Percentiles rank a stretch among this genome's conserved stretches.
Evolutionary conservation across 2,888 invertebrate genomes (phyloP).

Genomic region (Habrosyne pyritoides): DNA sequence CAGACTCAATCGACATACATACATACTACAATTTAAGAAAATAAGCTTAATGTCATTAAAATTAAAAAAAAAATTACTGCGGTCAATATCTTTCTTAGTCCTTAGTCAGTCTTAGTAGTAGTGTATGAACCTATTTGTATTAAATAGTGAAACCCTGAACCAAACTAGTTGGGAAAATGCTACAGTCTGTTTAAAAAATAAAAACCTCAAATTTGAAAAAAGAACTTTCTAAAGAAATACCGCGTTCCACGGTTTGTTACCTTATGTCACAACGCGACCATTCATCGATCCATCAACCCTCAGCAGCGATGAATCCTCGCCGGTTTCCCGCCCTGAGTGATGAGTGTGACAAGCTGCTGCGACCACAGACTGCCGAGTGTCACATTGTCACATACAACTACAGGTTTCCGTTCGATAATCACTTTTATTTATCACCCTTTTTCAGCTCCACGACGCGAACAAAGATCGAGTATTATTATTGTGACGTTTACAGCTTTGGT

Average conservation of each 20-base stretch:
- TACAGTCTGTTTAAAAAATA: neutral
- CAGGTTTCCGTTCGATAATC: conserved; percentile 52
- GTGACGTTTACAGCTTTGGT: conserved; percentile 15
- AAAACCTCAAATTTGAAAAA: neutral
- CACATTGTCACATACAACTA: conserved; percentile 49
- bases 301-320: neutral
- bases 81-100: no score
- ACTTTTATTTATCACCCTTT: conserved; percentile 57
- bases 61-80: no score
- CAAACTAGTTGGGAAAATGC: no score
- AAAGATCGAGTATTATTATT: conserved; percentile 26
- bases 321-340: conserved; percentile 12
- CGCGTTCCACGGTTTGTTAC: neutral
- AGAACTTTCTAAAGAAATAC: neutral
- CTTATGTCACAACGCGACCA: neutral
- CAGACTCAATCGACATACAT: no score
- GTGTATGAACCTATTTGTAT: no score
- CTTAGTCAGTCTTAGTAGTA: no score
- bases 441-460: conserved; percentile 42
- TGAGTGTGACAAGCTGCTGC: conserved; percentile 14
- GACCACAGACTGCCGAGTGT: conserved; percentile 5
- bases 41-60: no score
- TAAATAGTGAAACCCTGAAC: no score
- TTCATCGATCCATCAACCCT: neutral
- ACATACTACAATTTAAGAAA: no score